Conservation (phyloP, 1,140 invertebrate genomes). For the Trichonephila inaurata region DNA sequence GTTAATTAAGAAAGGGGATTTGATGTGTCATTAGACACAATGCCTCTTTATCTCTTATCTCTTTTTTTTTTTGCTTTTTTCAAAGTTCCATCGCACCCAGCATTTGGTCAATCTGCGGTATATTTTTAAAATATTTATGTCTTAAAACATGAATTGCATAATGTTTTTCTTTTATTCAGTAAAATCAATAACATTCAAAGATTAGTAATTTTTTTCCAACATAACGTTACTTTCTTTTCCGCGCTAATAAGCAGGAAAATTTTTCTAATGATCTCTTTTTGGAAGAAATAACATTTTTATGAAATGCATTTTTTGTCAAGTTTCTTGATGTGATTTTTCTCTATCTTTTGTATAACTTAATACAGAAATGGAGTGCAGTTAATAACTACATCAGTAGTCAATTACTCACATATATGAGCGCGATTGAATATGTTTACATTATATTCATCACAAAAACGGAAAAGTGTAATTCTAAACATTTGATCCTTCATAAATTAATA, state of each 20-base stretch:
- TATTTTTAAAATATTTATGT: slow-evolving; percentile 7
- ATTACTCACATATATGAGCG: too few relatives aligned
- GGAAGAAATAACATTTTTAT: not conserved
- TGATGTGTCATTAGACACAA: slow-evolving; percentile 20
- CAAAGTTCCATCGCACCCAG: not conserved
- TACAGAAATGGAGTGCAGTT: too few relatives aligned
- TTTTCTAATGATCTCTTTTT: not conserved
- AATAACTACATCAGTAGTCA: too few relatives aligned
- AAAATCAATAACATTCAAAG: not conserved
- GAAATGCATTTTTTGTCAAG: not conserved
- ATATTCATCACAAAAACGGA: too few relatives aligned
- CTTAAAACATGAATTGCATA: not conserved
- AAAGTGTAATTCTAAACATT: too few relatives aligned
- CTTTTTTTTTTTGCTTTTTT: not conserved
- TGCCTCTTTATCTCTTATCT: not conserved
- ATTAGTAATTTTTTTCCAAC: not conserved
- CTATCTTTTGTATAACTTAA: too few relatives aligned
- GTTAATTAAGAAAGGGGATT: slow-evolving; percentile 33
- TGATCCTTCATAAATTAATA: too few relatives aligned
- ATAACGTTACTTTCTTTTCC: too few relatives aligned
- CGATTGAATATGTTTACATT: too few relatives aligned
- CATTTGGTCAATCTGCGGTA: not conserved
- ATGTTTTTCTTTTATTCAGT: slow-evolving; percentile 1
- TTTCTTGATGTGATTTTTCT: too few relatives aligned
- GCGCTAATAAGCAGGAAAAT: not conserved